A percentile compares a stretch with the other conserved stretches of the same genome.
phyloP scores from a whole-genome alignment of 30 jellyfish, hydroid and myxozoan species.

The Morbakka virulenta region DNA sequence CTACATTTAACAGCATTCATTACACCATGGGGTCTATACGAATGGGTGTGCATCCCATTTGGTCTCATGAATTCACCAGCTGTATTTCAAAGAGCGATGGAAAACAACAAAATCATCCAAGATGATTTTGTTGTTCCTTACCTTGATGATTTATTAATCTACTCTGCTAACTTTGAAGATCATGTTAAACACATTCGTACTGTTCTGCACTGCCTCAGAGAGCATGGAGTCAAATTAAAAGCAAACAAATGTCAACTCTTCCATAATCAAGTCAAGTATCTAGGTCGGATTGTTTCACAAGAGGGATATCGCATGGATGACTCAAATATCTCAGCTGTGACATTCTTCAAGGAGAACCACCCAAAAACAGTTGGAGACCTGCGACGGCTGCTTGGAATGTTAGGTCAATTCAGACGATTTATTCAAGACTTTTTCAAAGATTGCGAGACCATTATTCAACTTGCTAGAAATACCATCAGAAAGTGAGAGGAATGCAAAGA shows the following conservation, averaged over 20 bases:
- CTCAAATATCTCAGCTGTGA: slow-evolving; percentile 20
- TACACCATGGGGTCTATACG: slow-evolving; percentile 64
- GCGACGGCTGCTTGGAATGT: slow-evolving; percentile 15
- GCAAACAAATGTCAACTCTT: slow-evolving; percentile 33
- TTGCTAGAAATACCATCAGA: slow-evolving; percentile 16
- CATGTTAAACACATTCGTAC: slow-evolving; percentile 17
- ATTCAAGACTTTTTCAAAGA: slow-evolving; percentile 17
- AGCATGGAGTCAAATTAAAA: slow-evolving; percentile 45
- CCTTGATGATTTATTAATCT: slow-evolving; percentile 39
- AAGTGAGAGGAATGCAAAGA: background rate
- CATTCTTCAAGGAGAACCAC: background rate
- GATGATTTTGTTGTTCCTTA: slow-evolving; percentile 55
- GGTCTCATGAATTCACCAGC: slow-evolving; percentile 57
- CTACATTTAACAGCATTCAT: slow-evolving; percentile 20
- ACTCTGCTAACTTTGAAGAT: slow-evolving; percentile 19
- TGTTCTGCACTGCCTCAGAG: slow-evolving; percentile 22
- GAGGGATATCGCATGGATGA: slow-evolving; percentile 37
- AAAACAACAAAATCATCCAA: slow-evolving; percentile 7
- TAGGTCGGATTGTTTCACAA: slow-evolving; percentile 30
- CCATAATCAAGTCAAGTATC: slow-evolving; percentile 23
- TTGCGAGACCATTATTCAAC: slow-evolving; percentile 30
- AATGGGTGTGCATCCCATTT: slow-evolving; percentile 53
- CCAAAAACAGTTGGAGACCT: slow-evolving; percentile 47
- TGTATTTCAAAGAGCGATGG: slow-evolving; percentile 32
- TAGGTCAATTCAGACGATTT: slow-evolving; percentile 26